Base-by-base conservation (phyloP, 1,140 invertebrate species). In the Hestina assimilis region DNA sequence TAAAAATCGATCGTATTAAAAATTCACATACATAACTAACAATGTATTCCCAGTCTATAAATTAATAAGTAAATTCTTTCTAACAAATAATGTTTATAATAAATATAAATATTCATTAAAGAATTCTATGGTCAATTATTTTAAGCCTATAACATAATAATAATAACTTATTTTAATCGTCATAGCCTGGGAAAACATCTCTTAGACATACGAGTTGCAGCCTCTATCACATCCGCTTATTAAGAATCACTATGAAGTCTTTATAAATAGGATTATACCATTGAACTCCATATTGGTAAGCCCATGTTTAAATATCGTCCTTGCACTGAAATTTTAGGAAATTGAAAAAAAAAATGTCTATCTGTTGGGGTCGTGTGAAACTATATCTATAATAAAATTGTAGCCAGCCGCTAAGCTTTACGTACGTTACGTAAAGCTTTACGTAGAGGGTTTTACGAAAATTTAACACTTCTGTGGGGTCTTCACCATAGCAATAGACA, bases 161-260 rank as follows among this genome's bases (percentile, higher is more conserved):
- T n/a, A n/a, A n/a, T n/a, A n/a, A n/a, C n/a, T n/a, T n/a, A n/a
- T n/a, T n/a, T n/a, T 15, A 5, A 20, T 31, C 2, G 43, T 42
- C 40, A 53, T 43, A 53, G 40, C 12, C 40, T 53, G 51, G 51
- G 51, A 53, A 14, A 15, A 17, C 51, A 31, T 41, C 8, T 19
- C 33, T 38, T 38, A 35, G 14, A 48, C 11, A 33, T 23, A 47
- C 15, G 54, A 65, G 63, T 69, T 63, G 51, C 66, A 73, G 64
- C 69, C 70, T 74, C 68, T 78, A 78, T 78, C 75, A 78, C 66
- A 70, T 73, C 61, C 69, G 75, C 75, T 78, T 78, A 64, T 73
- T 19, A 19, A 43, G 53, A 61, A 65, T 63, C 48, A 66, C 73
- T 67, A 62, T 42, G 41, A 61, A 68, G 63, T 71, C 51, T 65